A percentile compares a stretch with the other conserved stretches of the same genome.
These are phyloP conservation scores for Myiagra hebetior DNA, from an alignment of 2,113 vertebrate species.

Conservation along the genomic window DNA sequence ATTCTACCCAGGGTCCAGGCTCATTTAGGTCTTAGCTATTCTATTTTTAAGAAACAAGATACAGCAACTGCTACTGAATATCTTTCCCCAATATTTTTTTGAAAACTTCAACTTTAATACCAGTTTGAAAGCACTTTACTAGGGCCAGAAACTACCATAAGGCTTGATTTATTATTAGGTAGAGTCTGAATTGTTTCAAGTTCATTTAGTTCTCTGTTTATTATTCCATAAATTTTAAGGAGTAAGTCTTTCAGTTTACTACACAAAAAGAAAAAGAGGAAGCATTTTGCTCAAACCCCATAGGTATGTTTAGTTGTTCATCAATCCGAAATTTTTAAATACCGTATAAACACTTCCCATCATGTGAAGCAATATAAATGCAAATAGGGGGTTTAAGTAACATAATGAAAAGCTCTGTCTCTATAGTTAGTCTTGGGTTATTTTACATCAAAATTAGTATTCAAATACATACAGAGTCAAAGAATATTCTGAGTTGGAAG, in stretches of 20 bases:
- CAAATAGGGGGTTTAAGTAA: slow-evolving; percentile 23
- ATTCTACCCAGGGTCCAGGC: not conserved
- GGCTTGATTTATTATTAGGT: not conserved
- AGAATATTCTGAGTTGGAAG: not conserved
- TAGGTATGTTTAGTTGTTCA: slow-evolving; percentile 6
- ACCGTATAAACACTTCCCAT: not conserved
- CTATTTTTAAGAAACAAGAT: not conserved
- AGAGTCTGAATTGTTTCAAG: not conserved
- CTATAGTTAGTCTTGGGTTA: not conserved
- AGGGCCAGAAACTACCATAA: not conserved
- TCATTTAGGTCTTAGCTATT: not conserved
- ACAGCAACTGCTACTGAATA: not conserved
- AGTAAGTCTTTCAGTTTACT: not conserved
- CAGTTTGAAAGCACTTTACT: not conserved
- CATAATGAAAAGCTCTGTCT: slow-evolving; percentile 8
- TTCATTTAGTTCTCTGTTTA: slow-evolving; percentile 23
- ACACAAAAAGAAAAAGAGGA: not conserved
- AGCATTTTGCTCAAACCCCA: not conserved
- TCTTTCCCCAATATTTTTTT: not conserved
- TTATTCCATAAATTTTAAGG: slow-evolving; percentile 14
- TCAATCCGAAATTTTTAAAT: slow-evolving; percentile 6
- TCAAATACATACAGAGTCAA: not conserved
- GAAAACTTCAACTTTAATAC: not conserved
- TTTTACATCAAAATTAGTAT: slow-evolving; percentile 26
- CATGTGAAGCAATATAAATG: slow-evolving; percentile 41